These are phyloP conservation scores for Choristoneura rosaceana DNA, from an alignment of 2,888 invertebrate genomes.

Conservation along the genomic window DNA sequence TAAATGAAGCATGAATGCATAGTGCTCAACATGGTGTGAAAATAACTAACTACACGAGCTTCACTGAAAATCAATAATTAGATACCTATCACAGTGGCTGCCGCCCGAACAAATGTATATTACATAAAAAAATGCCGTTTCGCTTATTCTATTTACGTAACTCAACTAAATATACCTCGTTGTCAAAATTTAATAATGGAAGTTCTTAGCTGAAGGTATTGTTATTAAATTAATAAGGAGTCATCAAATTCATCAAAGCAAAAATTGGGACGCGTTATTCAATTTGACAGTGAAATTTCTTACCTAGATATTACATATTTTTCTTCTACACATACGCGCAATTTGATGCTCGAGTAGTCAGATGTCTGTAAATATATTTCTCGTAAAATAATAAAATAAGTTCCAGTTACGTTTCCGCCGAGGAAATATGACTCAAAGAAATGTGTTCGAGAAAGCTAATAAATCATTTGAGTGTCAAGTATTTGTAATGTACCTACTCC, in stretches of 20 bases:
- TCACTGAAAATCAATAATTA: conserved; percentile 17
- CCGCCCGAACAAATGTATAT: too few relatives aligned
- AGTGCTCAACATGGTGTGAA: not conserved
- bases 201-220: not conserved
- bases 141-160: not conserved
- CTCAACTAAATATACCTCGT: not conserved
- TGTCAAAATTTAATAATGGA: not conserved
- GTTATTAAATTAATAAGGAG: not conserved
- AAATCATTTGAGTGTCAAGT: conserved; percentile 41
- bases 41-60: conserved; percentile 10
- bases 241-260: conserved; percentile 7
- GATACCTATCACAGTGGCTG: too few relatives aligned
- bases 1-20: conserved; percentile 1
- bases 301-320: conserved; percentile 12
- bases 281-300: not conserved
- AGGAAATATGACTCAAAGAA: conserved; percentile 34
- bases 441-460: conserved; percentile 40
- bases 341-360: conserved; percentile 26
- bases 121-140: too few relatives aligned
- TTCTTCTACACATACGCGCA: conserved; percentile 10
- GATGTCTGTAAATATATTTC: conserved; percentile 30
- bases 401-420: conserved; percentile 33
- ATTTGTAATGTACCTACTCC: conserved; percentile 40
- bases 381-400: conserved; percentile 37
- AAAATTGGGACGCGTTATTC: not conserved